phyloP scores from a whole-genome alignment of 2,113 vertebrate genomes.

The Scatophagus argus region DNA sequence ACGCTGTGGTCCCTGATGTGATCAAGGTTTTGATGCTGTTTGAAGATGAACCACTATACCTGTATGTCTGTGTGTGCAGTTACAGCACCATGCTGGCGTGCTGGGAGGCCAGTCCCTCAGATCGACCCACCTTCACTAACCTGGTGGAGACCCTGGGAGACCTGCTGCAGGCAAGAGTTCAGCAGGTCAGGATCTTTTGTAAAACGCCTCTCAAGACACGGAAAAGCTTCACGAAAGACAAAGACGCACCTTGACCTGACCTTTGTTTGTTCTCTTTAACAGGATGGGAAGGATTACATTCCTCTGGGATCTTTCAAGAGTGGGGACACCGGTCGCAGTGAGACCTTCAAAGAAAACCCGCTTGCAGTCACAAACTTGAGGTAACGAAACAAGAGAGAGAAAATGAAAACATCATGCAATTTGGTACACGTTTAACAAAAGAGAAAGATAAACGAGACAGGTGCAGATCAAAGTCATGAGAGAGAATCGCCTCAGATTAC shows the following conservation, averaged over 20 bases:
- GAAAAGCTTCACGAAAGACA: neutral
- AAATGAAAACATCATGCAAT: neutral
- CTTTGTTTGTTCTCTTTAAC: slow-evolving; percentile 2
- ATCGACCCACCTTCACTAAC: slow-evolving; percentile 90
- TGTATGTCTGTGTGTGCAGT: slow-evolving; percentile 76
- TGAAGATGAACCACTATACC: neutral
- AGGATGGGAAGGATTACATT: slow-evolving; percentile 79
- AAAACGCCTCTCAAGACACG: neutral
- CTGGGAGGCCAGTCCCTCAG: slow-evolving; percentile 87
- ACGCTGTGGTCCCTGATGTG: neutral
- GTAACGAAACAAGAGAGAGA: slow-evolving; percentile 26
- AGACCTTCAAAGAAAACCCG: slow-evolving; percentile 49
- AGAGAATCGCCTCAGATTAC: neutral
- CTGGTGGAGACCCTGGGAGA: slow-evolving; percentile 91
- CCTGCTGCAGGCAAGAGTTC: slow-evolving; percentile 89
- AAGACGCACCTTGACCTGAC: neutral
- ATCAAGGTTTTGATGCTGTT: neutral
- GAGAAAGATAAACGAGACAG: neutral
- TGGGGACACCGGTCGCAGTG: slow-evolving; percentile 15
- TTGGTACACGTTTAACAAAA: no score
- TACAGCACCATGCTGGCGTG: slow-evolving; percentile 95
- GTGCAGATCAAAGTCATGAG: slow-evolving; percentile 9
- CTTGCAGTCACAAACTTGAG: slow-evolving; percentile 77
- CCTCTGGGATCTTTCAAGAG: slow-evolving; percentile 59
- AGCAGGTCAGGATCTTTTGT: slow-evolving; percentile 83